These are phyloP conservation scores for Megalops atlanticus DNA, from an alignment of 2,113 vertebrate species.

Conservation along the genomic window DNA sequence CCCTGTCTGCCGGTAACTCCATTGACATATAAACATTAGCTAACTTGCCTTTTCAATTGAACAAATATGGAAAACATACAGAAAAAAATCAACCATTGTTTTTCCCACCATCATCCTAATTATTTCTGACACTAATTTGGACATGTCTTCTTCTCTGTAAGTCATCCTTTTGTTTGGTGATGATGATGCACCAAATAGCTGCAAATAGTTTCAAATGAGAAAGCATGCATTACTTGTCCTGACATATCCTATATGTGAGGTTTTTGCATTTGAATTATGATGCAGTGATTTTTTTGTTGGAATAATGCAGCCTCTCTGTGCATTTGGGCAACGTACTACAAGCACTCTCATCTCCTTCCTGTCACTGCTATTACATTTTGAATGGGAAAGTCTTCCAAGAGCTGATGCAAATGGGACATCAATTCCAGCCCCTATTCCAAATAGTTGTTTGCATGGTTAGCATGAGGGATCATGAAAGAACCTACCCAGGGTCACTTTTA, in stretches of 20 bases:
- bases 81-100: conserved; percentile 14
- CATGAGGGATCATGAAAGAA: conserved; percentile 48
- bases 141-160: conserved; percentile 24
- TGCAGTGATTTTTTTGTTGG: not conserved
- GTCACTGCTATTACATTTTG: conserved; percentile 67
- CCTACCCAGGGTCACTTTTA: too few relatives aligned
- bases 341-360: conserved; percentile 37
- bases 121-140: not conserved
- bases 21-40: conserved; percentile 19
- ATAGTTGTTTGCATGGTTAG: conserved; percentile 39
- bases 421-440: conserved; percentile 31
- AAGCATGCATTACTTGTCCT: not conserved
- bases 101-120: conserved; percentile 4
- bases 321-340: conserved; percentile 5
- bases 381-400: conserved; percentile 54
- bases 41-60: conserved; percentile 33
- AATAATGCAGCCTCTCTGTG: not conserved
- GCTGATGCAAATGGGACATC: conserved; percentile 42
- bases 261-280: not conserved
- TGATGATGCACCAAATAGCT: conserved; percentile 9
- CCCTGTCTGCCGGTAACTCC: not conserved
- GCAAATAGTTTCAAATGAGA: not conserved
- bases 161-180: not conserved
- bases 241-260: conserved; percentile 21
- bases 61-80: conserved; percentile 21